Evolutionary conservation across 1,140 invertebrate species (phyloP).

Genomic region (Coelopa frigida): DNA sequence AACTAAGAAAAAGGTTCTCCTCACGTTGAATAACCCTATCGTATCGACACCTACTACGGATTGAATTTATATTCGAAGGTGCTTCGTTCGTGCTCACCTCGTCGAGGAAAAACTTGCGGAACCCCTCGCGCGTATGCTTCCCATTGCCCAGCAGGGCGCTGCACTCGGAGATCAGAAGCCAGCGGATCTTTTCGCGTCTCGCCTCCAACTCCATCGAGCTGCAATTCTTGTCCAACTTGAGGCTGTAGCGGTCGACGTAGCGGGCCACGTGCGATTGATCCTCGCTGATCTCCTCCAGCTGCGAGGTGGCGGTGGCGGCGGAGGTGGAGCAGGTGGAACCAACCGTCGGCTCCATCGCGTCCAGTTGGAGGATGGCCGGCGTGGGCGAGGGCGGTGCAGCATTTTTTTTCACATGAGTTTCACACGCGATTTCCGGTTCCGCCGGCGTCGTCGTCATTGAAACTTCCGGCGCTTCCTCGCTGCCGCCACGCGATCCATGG

Average conservation of each 20-base stretch:
- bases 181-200: constrained; percentile 41
- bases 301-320: constrained; percentile 1
- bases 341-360: neutral
- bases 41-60: too few species aligned
- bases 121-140: constrained; percentile 41
- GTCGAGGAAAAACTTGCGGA: constrained; percentile 39
- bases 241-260: constrained; percentile 43
- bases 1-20: too few species aligned
- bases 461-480: too few species aligned
- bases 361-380: neutral
- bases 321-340: neutral
- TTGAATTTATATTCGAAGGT: too few species aligned
- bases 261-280: constrained; percentile 32
- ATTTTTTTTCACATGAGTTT: neutral
- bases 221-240: constrained; percentile 44
- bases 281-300: constrained; percentile 15
- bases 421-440: neutral
- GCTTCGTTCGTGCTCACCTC: constrained; percentile 32
- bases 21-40: too few species aligned
- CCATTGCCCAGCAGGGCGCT: constrained; percentile 41
- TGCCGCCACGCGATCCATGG: constrained; percentile 26
- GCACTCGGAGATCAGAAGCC: constrained; percentile 44
- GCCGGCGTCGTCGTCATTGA: neutral
- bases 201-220: constrained; percentile 45
- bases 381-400: neutral